Evolutionary conservation across 2,797 vertebrate genomes (phyloP).

Genomic region (Sternarchorhynchus goeldii): DNA sequence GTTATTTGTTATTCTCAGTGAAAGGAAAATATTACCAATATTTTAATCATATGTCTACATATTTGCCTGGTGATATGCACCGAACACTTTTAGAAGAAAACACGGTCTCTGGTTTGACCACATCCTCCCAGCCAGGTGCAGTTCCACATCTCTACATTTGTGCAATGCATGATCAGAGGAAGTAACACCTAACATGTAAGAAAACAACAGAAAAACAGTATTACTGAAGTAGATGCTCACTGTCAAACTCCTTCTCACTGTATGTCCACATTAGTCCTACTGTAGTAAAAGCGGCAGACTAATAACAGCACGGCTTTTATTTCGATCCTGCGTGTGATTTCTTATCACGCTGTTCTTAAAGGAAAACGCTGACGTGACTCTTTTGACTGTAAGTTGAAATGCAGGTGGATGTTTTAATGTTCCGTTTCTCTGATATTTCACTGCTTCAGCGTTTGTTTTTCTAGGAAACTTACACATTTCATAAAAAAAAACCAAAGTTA

Average conservation of each 20-base stretch:
- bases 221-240: neutral
- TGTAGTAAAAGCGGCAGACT: too few relatives aligned
- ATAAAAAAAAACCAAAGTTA: neutral
- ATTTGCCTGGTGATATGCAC: conserved; percentile 2
- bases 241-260: neutral
- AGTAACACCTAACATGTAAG: conserved; percentile 24
- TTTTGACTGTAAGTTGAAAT: too few relatives aligned
- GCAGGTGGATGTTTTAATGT: too few relatives aligned
- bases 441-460: neutral
- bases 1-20: neutral
- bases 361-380: too few relatives aligned
- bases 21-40: neutral
- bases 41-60: neutral
- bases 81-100: conserved; percentile 36
- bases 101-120: conserved; percentile 40
- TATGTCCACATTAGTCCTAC: too few relatives aligned
- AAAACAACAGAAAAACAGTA: neutral
- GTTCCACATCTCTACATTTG: conserved; percentile 28
- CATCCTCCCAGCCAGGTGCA: conserved; percentile 56
- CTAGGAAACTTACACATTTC: conserved; percentile 1
- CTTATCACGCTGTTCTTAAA: too few relatives aligned
- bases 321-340: too few relatives aligned
- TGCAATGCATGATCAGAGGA: conserved; percentile 43
- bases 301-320: too few relatives aligned
- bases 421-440: too few relatives aligned